A percentile compares a stretch with the other conserved stretches of the same genome.
These are phyloP conservation scores for Hyles euphorbiae DNA, from an alignment of 1,140 invertebrate species.

Conservation along the genomic window DNA sequence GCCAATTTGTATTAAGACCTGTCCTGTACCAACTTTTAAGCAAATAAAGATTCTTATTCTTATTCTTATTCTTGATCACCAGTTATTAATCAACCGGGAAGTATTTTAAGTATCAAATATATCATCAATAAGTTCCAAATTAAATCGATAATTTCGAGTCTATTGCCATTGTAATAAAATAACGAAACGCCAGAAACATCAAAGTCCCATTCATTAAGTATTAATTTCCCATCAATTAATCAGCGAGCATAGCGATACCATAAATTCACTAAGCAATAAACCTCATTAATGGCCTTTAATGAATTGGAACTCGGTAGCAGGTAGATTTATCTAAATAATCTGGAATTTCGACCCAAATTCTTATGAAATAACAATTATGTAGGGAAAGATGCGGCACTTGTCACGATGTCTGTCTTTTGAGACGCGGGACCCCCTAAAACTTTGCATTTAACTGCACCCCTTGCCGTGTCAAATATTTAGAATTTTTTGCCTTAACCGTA, in stretches of 20 bases:
- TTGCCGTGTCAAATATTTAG: slow-evolving; percentile 5
- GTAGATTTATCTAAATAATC: slow-evolving; percentile 52
- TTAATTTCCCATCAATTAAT: slow-evolving; percentile 64
- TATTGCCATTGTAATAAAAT: slow-evolving; percentile 1
- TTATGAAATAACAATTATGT: slow-evolving; percentile 41
- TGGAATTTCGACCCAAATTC: slow-evolving; percentile 46
- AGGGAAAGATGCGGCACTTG: slow-evolving; percentile 14
- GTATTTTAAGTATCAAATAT: no score
- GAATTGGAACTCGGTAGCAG: slow-evolving; percentile 61
- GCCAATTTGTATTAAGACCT: no score
- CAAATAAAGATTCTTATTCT: no score
- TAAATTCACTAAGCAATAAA: slow-evolving; percentile 57
- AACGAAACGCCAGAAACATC: background rate
- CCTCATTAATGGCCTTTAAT: slow-evolving; percentile 60
- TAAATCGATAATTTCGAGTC: background rate
- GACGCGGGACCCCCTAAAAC: slow-evolving; percentile 36
- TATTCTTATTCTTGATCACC: no score
- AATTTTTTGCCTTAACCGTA: slow-evolving; percentile 3
- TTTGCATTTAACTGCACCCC: slow-evolving; percentile 40
- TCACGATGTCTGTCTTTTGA: slow-evolving; percentile 17
- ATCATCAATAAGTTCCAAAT: no score
- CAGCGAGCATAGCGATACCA: slow-evolving; percentile 34
- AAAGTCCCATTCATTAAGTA: slow-evolving; percentile 34
- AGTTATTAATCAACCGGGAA: no score
- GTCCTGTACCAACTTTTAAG: no score